Evolutionary conservation across 2,797 vertebrate genomes (phyloP).

Genomic region (Myotis planiceps): DNA sequence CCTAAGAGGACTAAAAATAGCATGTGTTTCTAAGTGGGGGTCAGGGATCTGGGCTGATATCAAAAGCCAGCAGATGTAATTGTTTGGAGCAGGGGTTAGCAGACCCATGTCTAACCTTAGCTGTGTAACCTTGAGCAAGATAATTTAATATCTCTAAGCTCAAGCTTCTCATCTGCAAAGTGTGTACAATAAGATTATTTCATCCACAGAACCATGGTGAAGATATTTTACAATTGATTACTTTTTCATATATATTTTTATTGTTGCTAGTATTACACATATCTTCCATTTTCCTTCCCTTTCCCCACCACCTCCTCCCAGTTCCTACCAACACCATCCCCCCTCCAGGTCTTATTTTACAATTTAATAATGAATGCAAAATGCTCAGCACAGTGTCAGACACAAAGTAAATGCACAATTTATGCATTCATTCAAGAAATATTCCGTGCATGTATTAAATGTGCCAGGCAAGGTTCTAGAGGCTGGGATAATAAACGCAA

Average conservation of each 20-base stretch:
- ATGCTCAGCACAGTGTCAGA: not conserved
- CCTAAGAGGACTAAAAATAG: not conserved
- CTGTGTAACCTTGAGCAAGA: not conserved
- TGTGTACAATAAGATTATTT: not conserved
- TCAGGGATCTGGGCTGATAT: not conserved
- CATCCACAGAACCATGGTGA: not conserved
- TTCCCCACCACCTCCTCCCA: too few species aligned
- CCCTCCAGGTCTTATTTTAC: not conserved
- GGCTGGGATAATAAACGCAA: not conserved
- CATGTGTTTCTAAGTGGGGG: not conserved
- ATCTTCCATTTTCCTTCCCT: too few species aligned
- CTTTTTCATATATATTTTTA: too few species aligned
- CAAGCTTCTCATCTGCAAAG: not conserved
- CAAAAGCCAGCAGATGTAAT: not conserved
- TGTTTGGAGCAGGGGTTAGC: not conserved
- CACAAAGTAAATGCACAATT: not conserved
- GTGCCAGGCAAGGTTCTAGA: not conserved
- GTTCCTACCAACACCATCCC: too few species aligned
- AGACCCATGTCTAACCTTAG: not conserved
- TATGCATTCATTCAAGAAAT: not conserved
- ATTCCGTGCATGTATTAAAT: not conserved
- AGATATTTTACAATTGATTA: not conserved
- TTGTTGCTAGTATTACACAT: too few species aligned
- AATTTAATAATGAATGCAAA: conserved; percentile 6
- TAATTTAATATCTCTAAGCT: not conserved